Percentiles rank a stretch among this genome's conserved stretches.
These are phyloP conservation scores for Teleogryllus occipitalis DNA, from an alignment of 1,140 invertebrate genomes.

Conservation along the genomic window DNA sequence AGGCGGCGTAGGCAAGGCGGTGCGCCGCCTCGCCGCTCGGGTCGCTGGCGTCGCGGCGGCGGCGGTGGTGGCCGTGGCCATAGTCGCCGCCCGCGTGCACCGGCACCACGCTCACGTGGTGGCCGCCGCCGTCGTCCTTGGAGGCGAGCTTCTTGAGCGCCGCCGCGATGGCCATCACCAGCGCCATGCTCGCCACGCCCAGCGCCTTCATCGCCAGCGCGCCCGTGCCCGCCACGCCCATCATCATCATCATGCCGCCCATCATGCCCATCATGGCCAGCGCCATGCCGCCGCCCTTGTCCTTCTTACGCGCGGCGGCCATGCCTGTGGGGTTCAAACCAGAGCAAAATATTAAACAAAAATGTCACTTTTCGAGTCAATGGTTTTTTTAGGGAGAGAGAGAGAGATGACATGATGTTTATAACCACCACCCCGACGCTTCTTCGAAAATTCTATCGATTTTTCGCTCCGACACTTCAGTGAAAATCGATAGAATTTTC, in stretches of 20 bases:
- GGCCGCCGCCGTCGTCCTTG: slow-evolving; percentile 34
- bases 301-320: slow-evolving; percentile 22
- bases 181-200: slow-evolving; percentile 48
- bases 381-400: no score
- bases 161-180: slow-evolving; percentile 61
- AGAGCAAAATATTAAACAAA: no score
- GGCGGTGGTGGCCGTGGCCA: slow-evolving; percentile 47
- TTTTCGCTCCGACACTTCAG: no score
- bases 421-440: no score
- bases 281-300: slow-evolving; percentile 30
- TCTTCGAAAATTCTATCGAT: no score
- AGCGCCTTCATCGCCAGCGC: slow-evolving; percentile 62
- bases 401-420: no score
- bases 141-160: slow-evolving; percentile 60
- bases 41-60: slow-evolving; percentile 40
- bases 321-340: neutral
- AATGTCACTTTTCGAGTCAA: no score
- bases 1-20: neutral
- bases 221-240: slow-evolving; percentile 60
- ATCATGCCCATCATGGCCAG: slow-evolving; percentile 61
- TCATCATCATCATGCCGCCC: slow-evolving; percentile 55
- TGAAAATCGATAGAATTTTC: no score
- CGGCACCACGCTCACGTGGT: slow-evolving; percentile 20
- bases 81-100: slow-evolving; percentile 26
- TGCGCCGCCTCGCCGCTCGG: slow-evolving; percentile 30